Percentiles rank a stretch among this genome's conserved stretches.
phyloP scores from a whole-genome alignment of 2,888 invertebrate genomes.

The Phortica okadai region DNA sequence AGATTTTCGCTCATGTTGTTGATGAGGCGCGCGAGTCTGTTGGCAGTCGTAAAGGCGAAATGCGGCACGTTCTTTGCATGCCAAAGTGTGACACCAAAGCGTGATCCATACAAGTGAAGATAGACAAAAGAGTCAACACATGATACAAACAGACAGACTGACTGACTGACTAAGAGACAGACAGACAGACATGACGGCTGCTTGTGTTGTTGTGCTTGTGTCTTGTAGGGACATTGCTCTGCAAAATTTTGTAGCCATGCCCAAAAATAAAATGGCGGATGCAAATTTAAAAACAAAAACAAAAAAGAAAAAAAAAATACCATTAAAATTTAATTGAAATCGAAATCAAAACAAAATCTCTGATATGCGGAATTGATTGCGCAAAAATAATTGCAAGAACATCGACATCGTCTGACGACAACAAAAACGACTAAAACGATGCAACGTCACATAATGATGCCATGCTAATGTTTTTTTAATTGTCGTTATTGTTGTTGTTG shows the following conservation, averaged over 20 bases:
- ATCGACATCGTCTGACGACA: constrained; percentile 55
- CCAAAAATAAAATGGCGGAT: not conserved
- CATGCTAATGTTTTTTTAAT: not conserved
- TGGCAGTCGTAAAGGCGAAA: not conserved
- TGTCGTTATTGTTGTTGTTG: not conserved
- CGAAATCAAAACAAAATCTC: constrained; percentile 66
- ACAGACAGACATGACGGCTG: not conserved
- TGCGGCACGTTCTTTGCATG: constrained; percentile 60
- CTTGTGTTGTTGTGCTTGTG: not conserved
- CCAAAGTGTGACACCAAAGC: constrained; percentile 62
- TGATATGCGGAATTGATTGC: constrained; percentile 74
- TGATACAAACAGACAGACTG: not conserved
- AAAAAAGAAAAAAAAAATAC: constrained; percentile 27
- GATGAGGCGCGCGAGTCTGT: constrained; percentile 20
- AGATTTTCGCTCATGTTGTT: constrained; percentile 55
- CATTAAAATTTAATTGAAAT: constrained; percentile 56
- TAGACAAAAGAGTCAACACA: not conserved
- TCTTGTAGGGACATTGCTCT: constrained; percentile 57
- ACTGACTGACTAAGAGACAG: not conserved
- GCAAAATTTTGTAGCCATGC: constrained; percentile 31
- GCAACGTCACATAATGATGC: not conserved
- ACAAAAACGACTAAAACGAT: not conserved
- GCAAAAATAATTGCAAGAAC: constrained; percentile 65
- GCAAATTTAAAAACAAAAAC: constrained; percentile 38
- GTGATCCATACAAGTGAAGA: constrained; percentile 50